phyloP scores from a whole-genome alignment of 2,888 invertebrate species.

The Spodoptera picta region DNA sequence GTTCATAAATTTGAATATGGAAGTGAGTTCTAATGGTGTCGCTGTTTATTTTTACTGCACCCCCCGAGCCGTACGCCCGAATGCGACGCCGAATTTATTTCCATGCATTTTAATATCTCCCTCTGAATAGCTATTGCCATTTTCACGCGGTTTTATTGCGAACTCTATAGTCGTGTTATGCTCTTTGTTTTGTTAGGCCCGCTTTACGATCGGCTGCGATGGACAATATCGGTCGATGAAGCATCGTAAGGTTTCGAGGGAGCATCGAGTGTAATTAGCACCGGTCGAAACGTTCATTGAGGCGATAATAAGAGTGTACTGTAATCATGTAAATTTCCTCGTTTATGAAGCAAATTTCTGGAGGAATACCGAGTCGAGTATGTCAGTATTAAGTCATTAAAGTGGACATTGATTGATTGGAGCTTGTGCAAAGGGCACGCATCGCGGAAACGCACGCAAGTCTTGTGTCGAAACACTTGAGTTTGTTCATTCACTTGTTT shows the following conservation, averaged over 20 bases:
- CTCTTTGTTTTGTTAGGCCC: slow-evolving; percentile 80
- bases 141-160: slow-evolving; percentile 87
- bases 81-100: slow-evolving; percentile 90
- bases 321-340: slow-evolving; percentile 76
- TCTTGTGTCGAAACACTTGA: slow-evolving; percentile 65
- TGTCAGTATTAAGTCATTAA: slow-evolving; percentile 86
- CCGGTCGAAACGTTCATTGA: slow-evolving; percentile 68
- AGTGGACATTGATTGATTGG: slow-evolving; percentile 83
- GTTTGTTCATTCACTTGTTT: slow-evolving; percentile 58
- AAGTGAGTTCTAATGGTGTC: slow-evolving; percentile 89
- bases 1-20: slow-evolving; percentile 89
- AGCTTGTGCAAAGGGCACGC: slow-evolving; percentile 77
- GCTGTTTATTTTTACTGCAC: slow-evolving; percentile 90
- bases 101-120: slow-evolving; percentile 89
- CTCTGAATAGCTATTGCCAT: slow-evolving; percentile 88
- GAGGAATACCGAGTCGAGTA: slow-evolving; percentile 67
- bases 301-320: slow-evolving; percentile 72
- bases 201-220: slow-evolving; percentile 78
- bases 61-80: slow-evolving; percentile 87
- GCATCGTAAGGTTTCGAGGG: slow-evolving; percentile 77
- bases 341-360: slow-evolving; percentile 73
- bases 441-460: slow-evolving; percentile 80
- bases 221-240: slow-evolving; percentile 80
- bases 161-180: slow-evolving; percentile 76
- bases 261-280: slow-evolving; percentile 73